Percentiles rank a stretch among this genome's conserved stretches.
Evolutionary conservation across 1,140 invertebrate species (phyloP).

Genomic region (Paracyclopina nana): DNA sequence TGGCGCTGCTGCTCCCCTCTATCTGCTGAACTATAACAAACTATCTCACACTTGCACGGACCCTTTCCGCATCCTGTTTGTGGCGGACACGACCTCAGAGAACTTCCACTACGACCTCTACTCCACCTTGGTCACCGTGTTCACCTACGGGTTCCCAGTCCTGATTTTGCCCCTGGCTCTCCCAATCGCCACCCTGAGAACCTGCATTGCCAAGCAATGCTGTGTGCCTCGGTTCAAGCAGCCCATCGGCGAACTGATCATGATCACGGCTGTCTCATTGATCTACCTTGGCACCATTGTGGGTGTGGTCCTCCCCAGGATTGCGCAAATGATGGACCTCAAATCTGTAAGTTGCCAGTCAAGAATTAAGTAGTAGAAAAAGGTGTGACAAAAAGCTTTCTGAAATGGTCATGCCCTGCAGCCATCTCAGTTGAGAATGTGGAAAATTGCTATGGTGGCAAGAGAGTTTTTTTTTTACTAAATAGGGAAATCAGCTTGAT

Average conservation of each 20-base stretch:
- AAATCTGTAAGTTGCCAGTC: slow-evolving; percentile 9
- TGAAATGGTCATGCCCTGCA: too few species aligned
- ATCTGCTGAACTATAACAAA: background rate
- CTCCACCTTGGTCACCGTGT: slow-evolving; percentile 7
- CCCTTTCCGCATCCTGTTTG: background rate
- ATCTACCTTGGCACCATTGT: slow-evolving; percentile 7
- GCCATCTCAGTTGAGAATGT: too few species aligned
- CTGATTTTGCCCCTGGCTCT: slow-evolving; percentile 1
- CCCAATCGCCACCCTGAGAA: slow-evolving; percentile 1
- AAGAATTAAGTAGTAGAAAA: too few species aligned
- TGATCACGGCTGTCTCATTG: background rate
- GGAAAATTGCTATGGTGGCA: too few species aligned
- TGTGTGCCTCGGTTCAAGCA: slow-evolving; percentile 11
- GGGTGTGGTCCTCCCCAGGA: slow-evolving; percentile 10
- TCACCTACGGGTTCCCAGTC: slow-evolving; percentile 7
- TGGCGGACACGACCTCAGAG: slow-evolving; percentile 1
- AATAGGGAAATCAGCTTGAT: too few species aligned
- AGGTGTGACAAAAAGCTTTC: too few species aligned
- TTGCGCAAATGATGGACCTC: slow-evolving; percentile 3
- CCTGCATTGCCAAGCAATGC: slow-evolving; percentile 11
- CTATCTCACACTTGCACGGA: background rate
- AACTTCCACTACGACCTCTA: slow-evolving; percentile 8
- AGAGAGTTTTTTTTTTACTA: too few species aligned
- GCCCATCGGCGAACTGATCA: slow-evolving; percentile 11
- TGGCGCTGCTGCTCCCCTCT: slow-evolving; percentile 9